Evolutionary conservation across 2,888 invertebrate genomes (phyloP).

Genomic region (Lasioglossum villosulum): DNA sequence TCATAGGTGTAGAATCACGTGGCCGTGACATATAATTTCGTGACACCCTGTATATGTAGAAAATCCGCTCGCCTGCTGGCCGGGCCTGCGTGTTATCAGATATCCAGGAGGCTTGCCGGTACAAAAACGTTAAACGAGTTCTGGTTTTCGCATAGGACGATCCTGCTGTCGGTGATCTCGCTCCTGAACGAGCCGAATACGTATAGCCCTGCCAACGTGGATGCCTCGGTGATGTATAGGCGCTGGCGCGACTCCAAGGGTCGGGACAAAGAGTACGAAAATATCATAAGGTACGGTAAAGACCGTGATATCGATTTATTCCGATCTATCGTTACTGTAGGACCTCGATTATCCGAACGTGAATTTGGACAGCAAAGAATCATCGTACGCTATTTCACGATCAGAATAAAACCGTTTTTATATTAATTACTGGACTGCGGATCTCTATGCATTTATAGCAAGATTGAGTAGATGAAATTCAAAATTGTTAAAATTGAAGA

Average conservation of each 20-base stretch:
- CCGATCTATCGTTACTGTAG: background rate
- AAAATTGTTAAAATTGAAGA: too few relatives aligned
- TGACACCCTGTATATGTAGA: too few relatives aligned
- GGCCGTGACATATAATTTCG: too few relatives aligned
- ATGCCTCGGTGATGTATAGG: conserved; percentile 99
- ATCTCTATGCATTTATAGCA: too few relatives aligned
- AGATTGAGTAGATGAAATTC: too few relatives aligned
- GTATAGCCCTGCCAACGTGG: conserved; percentile 99
- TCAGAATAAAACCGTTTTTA: too few relatives aligned
- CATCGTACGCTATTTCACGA: too few relatives aligned
- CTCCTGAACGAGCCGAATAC: conserved; percentile 99
- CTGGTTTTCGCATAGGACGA: conserved; percentile 88
- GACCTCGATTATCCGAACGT: background rate
- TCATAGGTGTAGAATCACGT: too few relatives aligned
- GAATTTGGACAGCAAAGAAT: too few relatives aligned
- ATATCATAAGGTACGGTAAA: conserved; percentile 94
- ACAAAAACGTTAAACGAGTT: conserved; percentile 32
- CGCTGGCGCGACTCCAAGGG: conserved; percentile 99
- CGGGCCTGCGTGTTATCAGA: background rate
- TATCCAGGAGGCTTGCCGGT: conserved; percentile 2
- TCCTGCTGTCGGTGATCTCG: conserved; percentile 98
- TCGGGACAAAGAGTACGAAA: conserved; percentile 99
- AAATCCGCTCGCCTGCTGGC: background rate
- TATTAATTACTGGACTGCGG: too few relatives aligned
- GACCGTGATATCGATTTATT: conserved; percentile 42